phyloP scores from a whole-genome alignment of 53 echinoderm and acorn worm genomes.

The Luidia sarsii region DNA sequence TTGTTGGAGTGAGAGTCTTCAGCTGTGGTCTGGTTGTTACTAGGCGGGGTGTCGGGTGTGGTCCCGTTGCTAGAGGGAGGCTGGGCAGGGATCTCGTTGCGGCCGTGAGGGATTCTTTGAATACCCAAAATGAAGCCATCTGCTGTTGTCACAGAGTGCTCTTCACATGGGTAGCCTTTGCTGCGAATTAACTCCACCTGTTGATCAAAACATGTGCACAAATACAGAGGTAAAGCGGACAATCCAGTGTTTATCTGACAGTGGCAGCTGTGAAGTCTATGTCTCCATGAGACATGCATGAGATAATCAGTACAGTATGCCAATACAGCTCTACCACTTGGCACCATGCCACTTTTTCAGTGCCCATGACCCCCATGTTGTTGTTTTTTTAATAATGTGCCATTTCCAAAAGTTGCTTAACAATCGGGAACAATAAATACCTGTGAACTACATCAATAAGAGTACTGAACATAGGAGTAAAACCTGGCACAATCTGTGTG shows the following conservation, averaged over 20 bases:
- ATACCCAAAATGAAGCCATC: conserved; percentile 94
- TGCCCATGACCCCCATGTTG: too few relatives aligned
- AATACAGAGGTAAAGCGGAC: not conserved
- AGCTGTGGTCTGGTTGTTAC: not conserved
- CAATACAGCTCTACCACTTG: not conserved
- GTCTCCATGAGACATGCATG: too few relatives aligned
- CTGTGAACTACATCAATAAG: too few relatives aligned
- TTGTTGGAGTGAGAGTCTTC: not conserved
- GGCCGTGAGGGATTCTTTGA: conserved; percentile 84
- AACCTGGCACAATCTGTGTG: too few relatives aligned
- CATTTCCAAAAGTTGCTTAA: too few relatives aligned
- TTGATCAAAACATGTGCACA: not conserved
- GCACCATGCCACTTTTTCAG: too few relatives aligned
- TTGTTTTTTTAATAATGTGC: too few relatives aligned
- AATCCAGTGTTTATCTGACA: too few relatives aligned
- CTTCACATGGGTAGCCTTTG: conserved; percentile 88
- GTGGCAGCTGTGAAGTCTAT: too few relatives aligned
- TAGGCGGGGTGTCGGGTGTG: not conserved
- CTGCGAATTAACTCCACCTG: conserved; percentile 91
- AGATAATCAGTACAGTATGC: not conserved
- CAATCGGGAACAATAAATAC: too few relatives aligned
- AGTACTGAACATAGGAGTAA: too few relatives aligned
- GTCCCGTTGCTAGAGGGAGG: not conserved
- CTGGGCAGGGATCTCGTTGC: conserved; percentile 47
- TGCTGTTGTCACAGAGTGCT: conserved; percentile 70